phyloP scores from a whole-genome alignment of 53 echinoderm and acorn worm species.

The Pentamera pediparva region DNA sequence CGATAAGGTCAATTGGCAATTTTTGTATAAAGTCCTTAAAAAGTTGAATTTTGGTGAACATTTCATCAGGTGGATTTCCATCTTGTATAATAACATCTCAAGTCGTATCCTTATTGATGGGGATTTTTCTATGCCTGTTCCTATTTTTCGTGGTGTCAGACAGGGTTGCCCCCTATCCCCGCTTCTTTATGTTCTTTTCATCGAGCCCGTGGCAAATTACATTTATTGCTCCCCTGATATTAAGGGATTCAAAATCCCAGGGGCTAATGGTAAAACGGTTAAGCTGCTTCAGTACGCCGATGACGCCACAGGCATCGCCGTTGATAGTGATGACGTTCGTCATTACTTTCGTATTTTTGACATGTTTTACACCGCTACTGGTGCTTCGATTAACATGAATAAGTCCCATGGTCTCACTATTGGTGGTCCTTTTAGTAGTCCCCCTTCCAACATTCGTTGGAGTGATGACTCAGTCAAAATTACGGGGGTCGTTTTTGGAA shows the following conservation, averaged over 20 bases:
- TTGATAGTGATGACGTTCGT: neutral
- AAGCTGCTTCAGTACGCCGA: conserved; percentile 45
- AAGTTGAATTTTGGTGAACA: conserved; percentile 24
- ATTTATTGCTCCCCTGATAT: conserved; percentile 4
- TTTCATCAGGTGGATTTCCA: conserved; percentile 38
- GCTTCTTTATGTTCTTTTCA: conserved; percentile 33
- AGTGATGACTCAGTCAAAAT: neutral
- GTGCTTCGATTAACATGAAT: neutral
- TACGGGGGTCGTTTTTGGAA: neutral
- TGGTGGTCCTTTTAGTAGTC: neutral
- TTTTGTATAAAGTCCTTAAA: conserved; percentile 21
- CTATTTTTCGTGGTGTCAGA: conserved; percentile 16
- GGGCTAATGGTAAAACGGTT: conserved; percentile 18
- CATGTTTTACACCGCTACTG: neutral
- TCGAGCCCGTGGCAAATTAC: conserved; percentile 40
- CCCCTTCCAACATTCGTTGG: neutral
- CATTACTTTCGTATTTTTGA: too few relatives aligned
- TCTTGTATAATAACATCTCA: conserved; percentile 27
- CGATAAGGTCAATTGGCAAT: conserved; percentile 44
- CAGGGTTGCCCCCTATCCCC: conserved; percentile 45
- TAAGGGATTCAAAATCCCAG: conserved; percentile 21
- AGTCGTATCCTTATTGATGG: conserved; percentile 32
- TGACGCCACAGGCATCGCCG: conserved; percentile 43
- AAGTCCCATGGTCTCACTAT: neutral
- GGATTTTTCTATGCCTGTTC: neutral